Conservation (phyloP, 2,797 vertebrate species). For the Pseudochirops cupreus region DNA sequence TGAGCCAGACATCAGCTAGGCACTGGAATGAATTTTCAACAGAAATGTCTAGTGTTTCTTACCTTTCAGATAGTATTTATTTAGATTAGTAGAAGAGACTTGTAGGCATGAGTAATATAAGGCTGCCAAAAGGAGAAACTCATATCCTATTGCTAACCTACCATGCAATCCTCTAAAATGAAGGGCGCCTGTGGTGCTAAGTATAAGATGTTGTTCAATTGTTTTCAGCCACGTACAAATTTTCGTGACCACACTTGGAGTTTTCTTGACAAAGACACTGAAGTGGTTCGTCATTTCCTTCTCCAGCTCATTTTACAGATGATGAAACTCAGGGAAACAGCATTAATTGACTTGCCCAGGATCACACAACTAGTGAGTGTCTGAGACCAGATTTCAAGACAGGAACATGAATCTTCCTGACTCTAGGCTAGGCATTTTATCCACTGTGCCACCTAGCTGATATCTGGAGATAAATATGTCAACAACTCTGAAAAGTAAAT, state of each 20-base stretch:
- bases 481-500: too few species aligned
- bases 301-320: neutral
- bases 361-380: neutral
- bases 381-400: neutral
- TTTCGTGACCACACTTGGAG: neutral
- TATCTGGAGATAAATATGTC: too few species aligned
- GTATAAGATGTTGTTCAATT: neutral
- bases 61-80: neutral
- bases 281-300: neutral
- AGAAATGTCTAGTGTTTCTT: neutral
- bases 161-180: neutral
- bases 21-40: neutral
- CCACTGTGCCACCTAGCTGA: too few species aligned
- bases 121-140: neutral
- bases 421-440: neutral
- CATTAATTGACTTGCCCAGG: neutral
- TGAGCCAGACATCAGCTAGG: too few species aligned
- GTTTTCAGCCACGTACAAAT: neutral
- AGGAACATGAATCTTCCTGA: neutral
- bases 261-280: neutral
- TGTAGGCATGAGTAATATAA: neutral
- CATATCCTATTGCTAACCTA: neutral
- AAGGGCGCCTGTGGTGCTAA: neutral
- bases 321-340: neutral
- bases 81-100: neutral